Base-by-base conservation (phyloP, 2,888 invertebrate genomes). In the Thymelicus sylvestris region DNA sequence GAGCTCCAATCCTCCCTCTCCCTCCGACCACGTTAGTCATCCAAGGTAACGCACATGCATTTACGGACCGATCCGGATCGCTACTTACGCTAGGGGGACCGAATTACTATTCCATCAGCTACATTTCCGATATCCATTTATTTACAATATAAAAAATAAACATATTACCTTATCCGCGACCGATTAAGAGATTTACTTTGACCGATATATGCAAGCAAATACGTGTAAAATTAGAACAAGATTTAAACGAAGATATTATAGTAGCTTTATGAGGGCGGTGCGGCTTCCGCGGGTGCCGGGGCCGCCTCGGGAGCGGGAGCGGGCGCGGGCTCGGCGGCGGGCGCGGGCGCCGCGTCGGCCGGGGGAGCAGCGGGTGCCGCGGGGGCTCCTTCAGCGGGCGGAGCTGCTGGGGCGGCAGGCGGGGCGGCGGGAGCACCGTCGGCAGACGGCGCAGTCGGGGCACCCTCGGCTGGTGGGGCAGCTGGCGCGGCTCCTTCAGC, bases 41-140 rank as follows among this genome's bases (percentile, higher is more conserved):
- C 74, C 12, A 10, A 15, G 19, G 24, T 76, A 78, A 82, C 81
- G 81, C 84, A 77, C 87, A 87, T 88, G 86, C 88, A 81, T 77
- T 75, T 48, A 52, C 47, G 52, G 12, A 50, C n/a, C 65, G 52
- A 7, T 65, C 19, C 10, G 15, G n/a, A 63, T 39, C 13, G 8
- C 38, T 31, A 31, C 7, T 31, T 39, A 44, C 44, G 12, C n/a
- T 59, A 47, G 12, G 60, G 70, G 66, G 19, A 60, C 79, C 79
- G 74, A 85, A 82, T 81, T 79, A 83, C 82, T 81, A 91, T 93
- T 93, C 92, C 92, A 93, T 92, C 92, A 92, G 92, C 92, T 92
- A 92, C 89, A 81, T 84, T 84, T 85, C 77, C 75, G 72, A 73
- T 77, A 55, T 24, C 55, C 76, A 74, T 88, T 89, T 88, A 86